Evolutionary conservation across 2,797 vertebrate species (phyloP).

Genomic region (Microctenopoma lineatum): DNA sequence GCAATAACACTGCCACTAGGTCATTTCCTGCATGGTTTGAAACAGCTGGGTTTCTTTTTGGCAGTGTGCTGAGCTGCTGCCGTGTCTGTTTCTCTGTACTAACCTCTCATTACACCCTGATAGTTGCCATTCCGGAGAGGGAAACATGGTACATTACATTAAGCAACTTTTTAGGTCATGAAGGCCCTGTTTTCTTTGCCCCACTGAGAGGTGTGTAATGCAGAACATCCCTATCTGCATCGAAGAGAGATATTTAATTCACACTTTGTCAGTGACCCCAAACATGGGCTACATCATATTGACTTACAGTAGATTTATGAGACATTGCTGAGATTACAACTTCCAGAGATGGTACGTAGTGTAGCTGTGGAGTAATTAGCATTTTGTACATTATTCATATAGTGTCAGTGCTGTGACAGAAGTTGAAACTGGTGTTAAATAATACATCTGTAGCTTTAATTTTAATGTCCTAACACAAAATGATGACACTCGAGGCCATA

Average conservation of each 20-base stretch:
- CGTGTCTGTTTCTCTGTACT: conserved; percentile 7
- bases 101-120: conserved; percentile 28
- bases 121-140: conserved; percentile 10
- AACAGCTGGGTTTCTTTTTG: conserved; percentile 34
- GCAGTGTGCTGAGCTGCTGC: conserved; percentile 43
- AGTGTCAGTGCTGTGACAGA: background rate
- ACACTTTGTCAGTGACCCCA: background rate
- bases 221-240: conserved; percentile 45
- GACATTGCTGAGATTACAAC: background rate
- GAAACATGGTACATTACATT: conserved; percentile 19
- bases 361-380: conserved; percentile 13
- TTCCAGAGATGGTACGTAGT: background rate
- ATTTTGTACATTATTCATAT: conserved; percentile 15
- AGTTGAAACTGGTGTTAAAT: conserved; percentile 16
- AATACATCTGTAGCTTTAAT: conserved; percentile 4
- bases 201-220: conserved; percentile 38
- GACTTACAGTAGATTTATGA: background rate
- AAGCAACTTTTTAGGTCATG: conserved; percentile 37
- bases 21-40: conserved; percentile 56
- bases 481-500: background rate
- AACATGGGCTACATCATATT: background rate
- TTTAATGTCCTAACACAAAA: conserved; percentile 1
- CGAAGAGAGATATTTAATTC: conserved; percentile 8
- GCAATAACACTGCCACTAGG: conserved; percentile 26
- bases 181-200: background rate